phyloP scores from a whole-genome alignment of 2,113 vertebrate species.

The Mus spicilegus region DNA sequence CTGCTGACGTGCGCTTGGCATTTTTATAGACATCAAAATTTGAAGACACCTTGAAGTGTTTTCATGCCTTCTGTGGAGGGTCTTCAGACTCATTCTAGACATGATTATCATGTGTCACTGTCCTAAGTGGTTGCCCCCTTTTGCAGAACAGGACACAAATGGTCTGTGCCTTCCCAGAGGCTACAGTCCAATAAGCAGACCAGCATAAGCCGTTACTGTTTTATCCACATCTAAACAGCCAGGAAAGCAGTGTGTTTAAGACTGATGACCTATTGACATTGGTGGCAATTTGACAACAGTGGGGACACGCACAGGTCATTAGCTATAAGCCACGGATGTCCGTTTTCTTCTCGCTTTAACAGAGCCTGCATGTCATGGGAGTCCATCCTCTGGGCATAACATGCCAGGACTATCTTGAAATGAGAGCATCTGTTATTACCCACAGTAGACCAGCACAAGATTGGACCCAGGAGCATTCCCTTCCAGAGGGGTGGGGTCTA shows the following conservation, averaged over 20 bases:
- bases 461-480: neutral
- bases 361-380: neutral
- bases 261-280: neutral
- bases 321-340: neutral
- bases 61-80: neutral
- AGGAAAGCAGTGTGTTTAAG: neutral
- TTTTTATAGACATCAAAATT: neutral
- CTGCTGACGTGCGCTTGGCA: neutral
- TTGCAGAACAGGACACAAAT: neutral
- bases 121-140: neutral
- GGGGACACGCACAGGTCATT: neutral
- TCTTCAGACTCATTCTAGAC: neutral
- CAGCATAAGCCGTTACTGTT: neutral
- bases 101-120: neutral
- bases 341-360: neutral
- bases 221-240: neutral
- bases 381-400: too few species aligned
- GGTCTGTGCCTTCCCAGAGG: neutral
- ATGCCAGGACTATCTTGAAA: neutral
- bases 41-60: neutral
- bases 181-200: neutral
- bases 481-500: neutral
- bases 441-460: neutral
- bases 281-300: neutral
- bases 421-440: neutral